These are phyloP conservation scores for Erpornis zantholeuca DNA, from an alignment of 2,113 vertebrate species.

Conservation along the genomic window DNA sequence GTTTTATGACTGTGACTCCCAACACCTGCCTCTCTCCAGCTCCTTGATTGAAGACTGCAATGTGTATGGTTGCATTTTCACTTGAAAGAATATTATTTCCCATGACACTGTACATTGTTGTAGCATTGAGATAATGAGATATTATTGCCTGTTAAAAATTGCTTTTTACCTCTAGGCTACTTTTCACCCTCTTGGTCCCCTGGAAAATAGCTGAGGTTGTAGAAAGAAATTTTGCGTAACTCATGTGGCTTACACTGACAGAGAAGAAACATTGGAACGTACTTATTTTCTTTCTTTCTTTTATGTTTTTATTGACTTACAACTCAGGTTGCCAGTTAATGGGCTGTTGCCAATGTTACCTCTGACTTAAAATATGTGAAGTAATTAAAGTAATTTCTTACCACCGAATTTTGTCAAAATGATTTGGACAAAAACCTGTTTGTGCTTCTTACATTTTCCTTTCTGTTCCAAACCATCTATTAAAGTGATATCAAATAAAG, in stretches of 20 bases:
- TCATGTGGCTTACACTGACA: neutral
- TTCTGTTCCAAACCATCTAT: neutral
- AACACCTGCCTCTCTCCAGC: neutral
- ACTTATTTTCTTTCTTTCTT: neutral
- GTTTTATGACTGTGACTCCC: neutral
- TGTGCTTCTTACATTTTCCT: neutral
- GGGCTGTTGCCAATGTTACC: neutral
- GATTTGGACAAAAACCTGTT: neutral
- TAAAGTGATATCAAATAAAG: neutral
- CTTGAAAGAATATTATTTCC: neutral
- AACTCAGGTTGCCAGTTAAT: neutral
- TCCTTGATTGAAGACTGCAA: neutral
- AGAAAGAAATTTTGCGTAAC: neutral
- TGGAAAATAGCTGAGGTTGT: constrained; percentile 16
- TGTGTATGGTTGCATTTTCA: neutral
- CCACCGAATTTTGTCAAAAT: neutral
- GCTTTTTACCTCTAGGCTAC: neutral
- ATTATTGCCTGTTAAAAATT: neutral
- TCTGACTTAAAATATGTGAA: constrained; percentile 30
- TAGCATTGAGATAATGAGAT: neutral
- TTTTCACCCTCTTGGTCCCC: neutral
- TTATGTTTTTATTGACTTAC: neutral
- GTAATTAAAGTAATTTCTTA: neutral
- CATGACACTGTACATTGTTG: neutral
- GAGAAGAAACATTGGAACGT: neutral